These are phyloP conservation scores for Coregonus ussuriensis DNA, from an alignment of 2,797 vertebrate species.

Conservation along the genomic window DNA sequence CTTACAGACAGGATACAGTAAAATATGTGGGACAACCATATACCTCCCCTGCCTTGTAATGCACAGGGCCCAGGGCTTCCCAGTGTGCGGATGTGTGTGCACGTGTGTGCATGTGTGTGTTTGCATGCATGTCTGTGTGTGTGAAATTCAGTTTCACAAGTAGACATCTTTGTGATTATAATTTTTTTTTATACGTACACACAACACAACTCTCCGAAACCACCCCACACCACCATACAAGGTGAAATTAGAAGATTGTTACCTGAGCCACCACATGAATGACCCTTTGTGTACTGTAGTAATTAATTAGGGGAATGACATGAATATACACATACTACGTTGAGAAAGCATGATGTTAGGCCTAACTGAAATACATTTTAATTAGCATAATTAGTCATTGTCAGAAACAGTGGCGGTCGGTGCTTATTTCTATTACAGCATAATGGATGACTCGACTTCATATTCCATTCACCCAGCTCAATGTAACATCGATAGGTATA, in stretches of 20 bases:
- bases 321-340: slow-evolving; percentile 46
- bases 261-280: slow-evolving; percentile 31
- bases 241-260: neutral
- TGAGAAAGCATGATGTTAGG: slow-evolving; percentile 58
- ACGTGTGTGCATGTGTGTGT: neutral
- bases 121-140: slow-evolving; percentile 10
- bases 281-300: slow-evolving; percentile 56
- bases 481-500: no score
- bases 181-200: no score
- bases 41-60: neutral
- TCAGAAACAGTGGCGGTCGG: slow-evolving; percentile 21
- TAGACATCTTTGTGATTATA: neutral
- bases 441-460: no score
- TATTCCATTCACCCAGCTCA: no score
- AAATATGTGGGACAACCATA: slow-evolving; percentile 20
- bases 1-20: slow-evolving; percentile 25
- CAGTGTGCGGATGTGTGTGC: neutral
- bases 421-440: no score
- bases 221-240: neutral
- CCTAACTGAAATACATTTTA: slow-evolving; percentile 55
- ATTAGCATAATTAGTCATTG: slow-evolving; percentile 68
- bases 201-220: neutral
- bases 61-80: slow-evolving; percentile 12
- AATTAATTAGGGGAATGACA: slow-evolving; percentile 62
- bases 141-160: neutral